Evolutionary conservation across 2,888 invertebrate genomes (phyloP), one percentile per base, ranked within the genome.

Genomic region (Thymelicus lineola): DNA sequence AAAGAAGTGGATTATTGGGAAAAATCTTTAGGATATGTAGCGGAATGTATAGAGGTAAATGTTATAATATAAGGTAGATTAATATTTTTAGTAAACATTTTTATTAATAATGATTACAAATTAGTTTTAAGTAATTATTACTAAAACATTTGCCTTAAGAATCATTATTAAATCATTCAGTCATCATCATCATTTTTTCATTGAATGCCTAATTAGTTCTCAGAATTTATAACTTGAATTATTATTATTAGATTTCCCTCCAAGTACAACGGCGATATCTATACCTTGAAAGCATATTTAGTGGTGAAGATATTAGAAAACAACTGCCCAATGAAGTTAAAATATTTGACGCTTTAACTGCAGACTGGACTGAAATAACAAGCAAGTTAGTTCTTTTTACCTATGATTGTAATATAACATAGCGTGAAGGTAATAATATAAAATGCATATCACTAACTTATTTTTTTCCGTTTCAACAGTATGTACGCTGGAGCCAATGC

Each of bases 1-100:
- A 95, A 95, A 81, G 96, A 97, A 82, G 97, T 98, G 0, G 97
- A 98, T 81, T 95, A 96, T 82, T 98, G 98, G 98, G 98, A 98
- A 86, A 95, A 97, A 78, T 95, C 96, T 0, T 89, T 98, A 70
- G 97, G 97, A 3, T 96, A 96, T 73, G 95, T 98, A 9, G 95
- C 96, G 72, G 98, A 98, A 87, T 96, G 96, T 64, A 94, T 98
- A 57, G 98, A 98, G 90, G 94, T 95, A 73, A 14, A 28, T 62
- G 59, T 20, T 46, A 28, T 1, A 57, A 10, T 35, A 55, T 15
- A 38, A 38, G 7, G 38, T 9, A 38, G 7, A 28, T 28, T 1
- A 1, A 28, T 28, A 28, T 28, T 28, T 28, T 28, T 28, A 28
- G 5, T 2, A 28, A 5, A 28, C 3, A 28, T 28, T 28, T 28